Percentiles rank a stretch among this genome's conserved stretches.
Conservation (phyloP, 23 tunicate species). For the Trididemnum miniatum region DNA sequence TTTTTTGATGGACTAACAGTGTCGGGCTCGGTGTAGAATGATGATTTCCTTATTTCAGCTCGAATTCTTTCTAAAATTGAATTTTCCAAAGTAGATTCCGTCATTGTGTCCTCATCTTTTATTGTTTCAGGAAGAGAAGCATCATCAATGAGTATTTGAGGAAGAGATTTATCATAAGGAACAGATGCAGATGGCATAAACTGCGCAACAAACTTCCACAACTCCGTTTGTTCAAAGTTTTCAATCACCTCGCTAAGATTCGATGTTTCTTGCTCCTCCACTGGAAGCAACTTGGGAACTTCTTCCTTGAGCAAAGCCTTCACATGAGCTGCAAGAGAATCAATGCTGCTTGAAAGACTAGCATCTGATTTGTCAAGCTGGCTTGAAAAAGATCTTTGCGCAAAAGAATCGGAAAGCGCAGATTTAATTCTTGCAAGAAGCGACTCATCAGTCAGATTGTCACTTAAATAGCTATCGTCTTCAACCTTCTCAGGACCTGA, state of each 20-base stretch:
- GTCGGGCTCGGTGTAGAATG: not conserved
- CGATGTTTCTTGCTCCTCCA: constrained; percentile 21
- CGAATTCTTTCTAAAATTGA: constrained; percentile 47
- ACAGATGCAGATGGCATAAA: constrained; percentile 57
- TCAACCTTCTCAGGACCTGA: not conserved
- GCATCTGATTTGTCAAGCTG: constrained; percentile 24
- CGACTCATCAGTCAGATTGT: constrained; percentile 47
- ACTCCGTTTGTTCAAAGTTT: constrained; percentile 82
- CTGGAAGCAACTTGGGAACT: not conserved
- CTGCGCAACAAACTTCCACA: constrained; percentile 88
- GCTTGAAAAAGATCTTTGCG: not conserved
- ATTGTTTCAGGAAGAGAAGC: not conserved
- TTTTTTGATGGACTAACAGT: not conserved
- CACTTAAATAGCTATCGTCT: not conserved
- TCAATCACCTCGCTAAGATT: constrained; percentile 74
- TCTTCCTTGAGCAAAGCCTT: constrained; percentile 69
- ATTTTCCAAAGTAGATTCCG: constrained; percentile 24
- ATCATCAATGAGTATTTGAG: not conserved
- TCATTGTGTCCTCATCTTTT: not conserved
- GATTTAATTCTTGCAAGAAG: constrained; percentile 41
- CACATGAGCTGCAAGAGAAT: constrained; percentile 79
- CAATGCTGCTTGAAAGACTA: constrained; percentile 63
- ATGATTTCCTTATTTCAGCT: constrained; percentile 27
- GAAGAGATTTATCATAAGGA: not conserved
- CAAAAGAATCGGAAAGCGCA: constrained; percentile 46